phyloP scores from a whole-genome alignment of 2,113 vertebrate species.

The Heterocephalus glaber region DNA sequence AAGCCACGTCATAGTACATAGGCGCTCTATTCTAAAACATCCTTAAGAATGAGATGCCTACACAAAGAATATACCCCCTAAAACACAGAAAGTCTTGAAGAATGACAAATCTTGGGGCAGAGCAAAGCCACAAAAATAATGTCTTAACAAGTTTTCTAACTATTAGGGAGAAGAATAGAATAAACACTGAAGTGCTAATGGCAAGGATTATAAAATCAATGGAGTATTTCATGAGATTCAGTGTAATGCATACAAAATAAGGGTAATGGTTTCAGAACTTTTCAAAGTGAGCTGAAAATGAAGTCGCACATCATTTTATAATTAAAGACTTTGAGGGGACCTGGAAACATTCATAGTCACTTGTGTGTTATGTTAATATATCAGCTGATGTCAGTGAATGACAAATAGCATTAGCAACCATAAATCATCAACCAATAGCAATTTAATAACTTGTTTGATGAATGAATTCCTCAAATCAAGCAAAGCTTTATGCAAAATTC shows the following conservation, averaged over 20 bases:
- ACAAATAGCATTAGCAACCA: background rate
- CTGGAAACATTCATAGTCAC: constrained; percentile 54
- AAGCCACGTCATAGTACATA: background rate
- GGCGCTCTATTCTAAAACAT: background rate
- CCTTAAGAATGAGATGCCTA: background rate
- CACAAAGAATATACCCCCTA: background rate
- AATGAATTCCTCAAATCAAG: background rate
- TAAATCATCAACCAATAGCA: constrained; percentile 48
- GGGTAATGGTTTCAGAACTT: constrained; percentile 60
- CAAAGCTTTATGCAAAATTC: background rate
- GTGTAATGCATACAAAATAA: constrained; percentile 67
- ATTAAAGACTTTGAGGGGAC: constrained; percentile 66
- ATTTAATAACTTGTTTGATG: constrained; percentile 29
- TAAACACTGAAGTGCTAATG: constrained; percentile 80
- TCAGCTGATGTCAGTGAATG: constrained; percentile 46
- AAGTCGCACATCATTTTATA: constrained; percentile 68
- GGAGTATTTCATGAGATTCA: constrained; percentile 80
- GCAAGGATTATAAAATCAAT: constrained; percentile 83
- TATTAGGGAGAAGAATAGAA: constrained; percentile 58
- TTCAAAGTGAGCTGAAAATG: constrained; percentile 61
- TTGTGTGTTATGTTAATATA: constrained; percentile 49
- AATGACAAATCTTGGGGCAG: background rate
- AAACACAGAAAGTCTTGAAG: constrained; percentile 20
- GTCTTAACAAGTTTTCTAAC: constrained; percentile 69
- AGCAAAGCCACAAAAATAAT: constrained; percentile 52